Evolutionary conservation across 2,113 vertebrate genomes (phyloP).

Genomic region (Xyliphius kryptos): DNA sequence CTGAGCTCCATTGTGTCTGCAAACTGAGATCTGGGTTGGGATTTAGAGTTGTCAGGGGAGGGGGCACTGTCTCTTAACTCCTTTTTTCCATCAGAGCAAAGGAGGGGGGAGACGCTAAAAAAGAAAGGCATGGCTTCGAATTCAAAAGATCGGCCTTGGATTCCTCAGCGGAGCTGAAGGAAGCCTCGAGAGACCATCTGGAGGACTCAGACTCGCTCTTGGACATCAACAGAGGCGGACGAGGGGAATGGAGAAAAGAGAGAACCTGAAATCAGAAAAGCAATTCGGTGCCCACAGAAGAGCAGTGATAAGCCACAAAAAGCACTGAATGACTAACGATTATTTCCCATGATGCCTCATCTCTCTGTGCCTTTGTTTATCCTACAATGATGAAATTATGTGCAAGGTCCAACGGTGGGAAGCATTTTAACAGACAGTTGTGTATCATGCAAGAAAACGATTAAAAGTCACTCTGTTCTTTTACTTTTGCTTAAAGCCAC

Average conservation of each 20-base stretch:
- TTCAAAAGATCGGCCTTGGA: conserved; percentile 39
- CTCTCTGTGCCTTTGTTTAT: conserved; percentile 49
- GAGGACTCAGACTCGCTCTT: conserved; percentile 29
- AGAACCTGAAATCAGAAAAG: conserved; percentile 39
- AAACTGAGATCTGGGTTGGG: conserved; percentile 58
- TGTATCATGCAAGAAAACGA: conserved; percentile 24
- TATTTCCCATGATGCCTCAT: conserved; percentile 46
- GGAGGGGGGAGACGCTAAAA: conserved; percentile 11
- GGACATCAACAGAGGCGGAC: conserved; percentile 27
- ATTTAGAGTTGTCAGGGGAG: conserved; percentile 41
- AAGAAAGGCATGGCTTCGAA: conserved; percentile 29
- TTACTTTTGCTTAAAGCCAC: conserved; percentile 6
- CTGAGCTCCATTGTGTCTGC: conserved; percentile 63
- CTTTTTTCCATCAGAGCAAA: conserved; percentile 42
- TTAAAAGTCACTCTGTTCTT: conserved; percentile 13
- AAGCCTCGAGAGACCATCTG: conserved; percentile 29
- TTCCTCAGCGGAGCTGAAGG: conserved; percentile 26
- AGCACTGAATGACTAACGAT: conserved; percentile 41
- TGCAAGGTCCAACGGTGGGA: conserved; percentile 43
- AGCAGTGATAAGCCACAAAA: conserved; percentile 16
- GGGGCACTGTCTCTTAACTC: not conserved
- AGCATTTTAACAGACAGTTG: conserved; percentile 8
- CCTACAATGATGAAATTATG: conserved; percentile 61
- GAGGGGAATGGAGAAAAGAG: conserved; percentile 10
- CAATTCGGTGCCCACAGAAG: conserved; percentile 30